Base-by-base conservation (phyloP, 2,113 vertebrate genomes). In the Psilopsiagon aymara region DNA sequence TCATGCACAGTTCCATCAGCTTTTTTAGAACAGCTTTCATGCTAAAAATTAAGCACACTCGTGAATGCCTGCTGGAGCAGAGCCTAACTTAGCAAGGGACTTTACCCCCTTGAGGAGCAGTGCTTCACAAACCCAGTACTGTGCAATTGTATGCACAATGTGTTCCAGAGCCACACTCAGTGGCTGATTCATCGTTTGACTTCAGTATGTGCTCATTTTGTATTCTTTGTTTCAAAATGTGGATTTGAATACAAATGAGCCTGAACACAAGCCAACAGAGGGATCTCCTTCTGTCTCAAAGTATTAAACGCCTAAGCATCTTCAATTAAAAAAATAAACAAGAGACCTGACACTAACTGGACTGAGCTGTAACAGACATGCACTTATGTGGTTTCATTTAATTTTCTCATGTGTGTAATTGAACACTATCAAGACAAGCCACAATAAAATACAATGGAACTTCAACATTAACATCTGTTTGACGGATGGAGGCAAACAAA, bases 221-320 rank as follows among this genome's bases (percentile, higher is more conserved):
- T 70, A 66, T 62, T 46, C 83, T 93, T 93, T 95, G 52, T 91
- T 96, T 83, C 96, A 92, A 92, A 94, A 92, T 92, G 70, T 93
- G 91, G 62, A 94, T 96, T 87, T 94, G 86, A 95, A 96, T 90
- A 78, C 80, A 95, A 96, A 93, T 93, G n/a, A 93, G 43, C 37
- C 73, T 88, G 82, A 91, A 57, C 44, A 21, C 19, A 79, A 89
- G 77, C 80, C 88, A 92, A 46, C 7, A 21, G 67, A 89, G 80
- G 31, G 80, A 91, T 74, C 41, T 94, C 74, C 47, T 94, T 93
- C 80, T 91, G 66, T 51, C 86, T 82, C 35, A 59, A 87, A 6
- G 66, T 89, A 85, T 92, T 82, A 94, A 93, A 94, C 85, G 83
- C 62, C 83, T 89, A 86, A 92, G 63, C 69, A 89, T 92, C 86